Evolutionary conservation across 2,797 vertebrate species (phyloP).

Genomic region (Fistularia commersonii): DNA sequence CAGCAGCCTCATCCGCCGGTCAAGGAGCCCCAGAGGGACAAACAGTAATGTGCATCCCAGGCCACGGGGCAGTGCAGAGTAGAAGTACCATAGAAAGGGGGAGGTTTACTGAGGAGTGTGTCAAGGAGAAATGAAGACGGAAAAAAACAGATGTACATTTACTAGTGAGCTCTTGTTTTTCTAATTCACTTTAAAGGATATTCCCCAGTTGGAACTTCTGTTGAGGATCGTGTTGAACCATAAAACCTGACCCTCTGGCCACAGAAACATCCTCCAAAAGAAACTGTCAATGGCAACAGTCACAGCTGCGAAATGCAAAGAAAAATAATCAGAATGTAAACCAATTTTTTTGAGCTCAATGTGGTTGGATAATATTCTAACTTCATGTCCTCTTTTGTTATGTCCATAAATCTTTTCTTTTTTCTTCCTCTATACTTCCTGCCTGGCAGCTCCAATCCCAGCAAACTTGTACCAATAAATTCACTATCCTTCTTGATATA

Average conservation of each 20-base stretch:
- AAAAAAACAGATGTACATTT: background rate
- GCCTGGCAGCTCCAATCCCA: too few relatives aligned
- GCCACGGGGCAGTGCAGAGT: slow-evolving; percentile 89
- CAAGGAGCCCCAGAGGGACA: slow-evolving; percentile 85
- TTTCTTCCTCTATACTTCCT: too few relatives aligned
- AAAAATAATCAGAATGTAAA: slow-evolving; percentile 2
- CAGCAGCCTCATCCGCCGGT: slow-evolving; percentile 78
- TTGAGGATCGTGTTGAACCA: slow-evolving; percentile 96
- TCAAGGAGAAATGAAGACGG: slow-evolving; percentile 56
- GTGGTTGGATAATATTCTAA: too few relatives aligned
- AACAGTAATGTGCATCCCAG: slow-evolving; percentile 85
- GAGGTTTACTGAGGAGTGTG: slow-evolving; percentile 76
- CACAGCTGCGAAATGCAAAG: slow-evolving; percentile 70
- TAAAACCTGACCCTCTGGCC: slow-evolving; percentile 94
- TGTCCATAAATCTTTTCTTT: too few relatives aligned
- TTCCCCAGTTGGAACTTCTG: slow-evolving; percentile 95
- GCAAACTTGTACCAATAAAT: too few relatives aligned
- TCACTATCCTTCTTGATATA: too few relatives aligned
- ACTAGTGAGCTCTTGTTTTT: background rate
- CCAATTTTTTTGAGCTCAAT: too few relatives aligned
- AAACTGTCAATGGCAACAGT: slow-evolving; percentile 84
- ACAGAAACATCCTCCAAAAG: slow-evolving; percentile 87
- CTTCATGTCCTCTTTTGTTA: too few relatives aligned
- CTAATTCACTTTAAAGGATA: slow-evolving; percentile 82
- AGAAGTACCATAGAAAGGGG: slow-evolving; percentile 96